Base-by-base conservation (phyloP, 92 coral and sea anemone species). In the Diadumene lineata region DNA sequence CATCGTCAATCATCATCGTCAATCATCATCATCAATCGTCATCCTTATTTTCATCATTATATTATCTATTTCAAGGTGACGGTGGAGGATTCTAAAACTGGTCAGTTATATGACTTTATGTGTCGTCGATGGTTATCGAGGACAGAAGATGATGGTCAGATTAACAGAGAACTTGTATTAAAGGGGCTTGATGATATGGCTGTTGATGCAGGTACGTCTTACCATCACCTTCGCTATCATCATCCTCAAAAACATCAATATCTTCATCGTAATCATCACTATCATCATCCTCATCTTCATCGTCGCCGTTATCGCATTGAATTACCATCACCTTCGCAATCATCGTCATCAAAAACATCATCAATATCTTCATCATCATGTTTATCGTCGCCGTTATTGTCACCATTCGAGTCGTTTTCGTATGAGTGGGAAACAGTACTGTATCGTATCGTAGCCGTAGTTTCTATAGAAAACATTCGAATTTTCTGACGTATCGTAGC, bases 61-160 rank as follows among this genome's bases (percentile, higher is more conserved):
- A 16, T 8, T 53, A 16, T 8, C 60, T 53, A 53, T 16, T 68
- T 46, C 24, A 73, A 92, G 98, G 89, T 91, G 17, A 88, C 92
- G 10, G 91, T 91, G 4, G 97, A 91, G 28, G 98, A 93, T 72
- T 71, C 92, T 16, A 91, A 81, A 64, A 72, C 85, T 11, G 86
- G 89, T 9, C 91, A 93, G n/a, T 75, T 86, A 43, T 87, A 85
- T 27, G 97, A 88, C 33, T 92, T 88, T 62, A 88, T 81, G 16
- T 94, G 97, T 57, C 88, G 87, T 32, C 92, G 97, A 24, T 94
- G 97, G 98, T 70, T 94, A 34, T 80, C 97, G 17, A 91, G 79
- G 77, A 80, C 78, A 25, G 94, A 91, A 68, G 97, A 93, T 48
- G 93, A 88, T 80, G 89, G 97, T 8, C 87, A 90, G 70, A 88